Base-by-base conservation (phyloP, 2,888 invertebrate genomes). In the Apeira syringaria region DNA sequence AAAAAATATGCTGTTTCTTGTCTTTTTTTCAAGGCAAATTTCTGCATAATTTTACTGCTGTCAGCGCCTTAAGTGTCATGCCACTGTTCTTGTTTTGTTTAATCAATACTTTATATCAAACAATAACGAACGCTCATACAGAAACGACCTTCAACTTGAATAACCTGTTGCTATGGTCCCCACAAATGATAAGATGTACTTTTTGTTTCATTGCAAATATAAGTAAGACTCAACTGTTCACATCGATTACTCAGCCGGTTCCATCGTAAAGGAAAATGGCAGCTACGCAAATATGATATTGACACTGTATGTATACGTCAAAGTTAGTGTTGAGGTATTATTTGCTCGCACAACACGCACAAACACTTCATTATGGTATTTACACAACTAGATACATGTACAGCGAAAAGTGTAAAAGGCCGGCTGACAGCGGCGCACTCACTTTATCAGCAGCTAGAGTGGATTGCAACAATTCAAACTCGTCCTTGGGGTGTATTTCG, bases 401-500 rank as follows among this genome's bases (percentile, higher is more conserved):
- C 52, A 43, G 45, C 31, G 24, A 48, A 32, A 18, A 45, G 49
- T 39, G 47, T 52, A 46, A 32, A 49, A 53, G 44, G 49, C 44
- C 22, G 55, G 53, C 47, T 26, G 36, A 15, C 7, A 26, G 50
- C 50, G 55, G 48, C n/a, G n/a, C 59, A 88, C 89, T 89, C 88
- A 89, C 89, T 89, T 86, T 88, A 70, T 87, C 88, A 38, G 67
- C 67, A 40, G 73, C 64, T 37, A 80, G 68, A 56, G 84, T 58
- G 33, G 85, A 80, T 52, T 90, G 88, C 68, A 89, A 74, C 65
- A 90, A 74, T 67, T 89, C 90, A 68, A 90, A 86, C 60, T 95
- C 95, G 87, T 97, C 97, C 90, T 96, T 96, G 35, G 97, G 96
- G 59, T 93, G 94, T 77, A 92, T 93, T 69, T 93, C 90, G 70